Base-by-base conservation (phyloP, 1,140 invertebrate genomes). In the Aphis craccivora region DNA sequence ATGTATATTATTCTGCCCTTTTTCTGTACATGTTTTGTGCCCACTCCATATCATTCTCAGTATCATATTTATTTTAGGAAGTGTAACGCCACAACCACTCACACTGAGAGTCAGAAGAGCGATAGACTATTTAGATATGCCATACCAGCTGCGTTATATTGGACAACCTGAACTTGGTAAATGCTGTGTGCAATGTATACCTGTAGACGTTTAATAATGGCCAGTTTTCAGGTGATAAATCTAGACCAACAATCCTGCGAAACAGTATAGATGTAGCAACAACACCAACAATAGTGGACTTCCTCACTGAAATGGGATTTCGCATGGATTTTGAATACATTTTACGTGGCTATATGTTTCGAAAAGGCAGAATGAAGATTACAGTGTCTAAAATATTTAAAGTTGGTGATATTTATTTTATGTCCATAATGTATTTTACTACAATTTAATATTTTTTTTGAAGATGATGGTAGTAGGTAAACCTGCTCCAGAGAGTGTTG, bases 281-380 rank as follows among this genome's bases (percentile, higher is more conserved):
- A 89, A 98, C 97, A 94, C 97, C 97, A 51, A 98, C 98, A 94
- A 96, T 99, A 22, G 96, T 98, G 1, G 98, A 99, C 94, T 99
- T 99, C 95, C 96, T 99, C 0, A 98, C 97, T 91, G 99, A 99
- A 96, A 96, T 99, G 94, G 99, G 99, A 20, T 98, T 97, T 94
- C 96, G 97, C 94, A 95, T 98, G 89, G 99, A 99, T 95, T 99
- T 98, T 96, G 99, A 99, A 95, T 99, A 98, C 95, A 98, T 98
- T 94, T 97, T 98, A 0, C 97, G 98, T 95, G 99, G 99, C 30
- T 99, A 98, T 94, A 98, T 99, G 97, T 99, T 99, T 94, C 96
- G 98, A 90, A 99, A 99, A 96, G 99, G 99, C 2, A 96, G 98
- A 95, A 99, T 99, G 98, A 99, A 99, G 95, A 97, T 99, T 5